These are phyloP conservation scores for Nomada fabriciana DNA, from an alignment of 2,888 invertebrate species.

Conservation along the genomic window DNA sequence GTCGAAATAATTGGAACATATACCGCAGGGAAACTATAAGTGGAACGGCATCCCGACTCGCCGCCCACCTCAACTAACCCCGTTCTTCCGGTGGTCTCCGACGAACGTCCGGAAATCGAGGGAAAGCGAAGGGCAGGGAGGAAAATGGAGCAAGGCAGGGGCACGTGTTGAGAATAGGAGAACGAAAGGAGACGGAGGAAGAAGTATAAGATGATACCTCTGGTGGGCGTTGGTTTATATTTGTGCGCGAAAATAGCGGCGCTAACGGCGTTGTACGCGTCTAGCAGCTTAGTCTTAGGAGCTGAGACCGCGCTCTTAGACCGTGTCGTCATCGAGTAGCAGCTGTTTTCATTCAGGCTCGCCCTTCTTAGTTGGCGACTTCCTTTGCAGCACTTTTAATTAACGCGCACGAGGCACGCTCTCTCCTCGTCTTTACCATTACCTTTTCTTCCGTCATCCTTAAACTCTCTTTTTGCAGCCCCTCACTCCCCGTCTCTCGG, in stretches of 20 bases:
- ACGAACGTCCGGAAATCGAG: background rate
- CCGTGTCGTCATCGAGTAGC: slow-evolving; percentile 80
- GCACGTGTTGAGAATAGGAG: background rate
- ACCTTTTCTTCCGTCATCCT: slow-evolving; percentile 9
- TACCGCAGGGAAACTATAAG: background rate
- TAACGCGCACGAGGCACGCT: slow-evolving; percentile 61
- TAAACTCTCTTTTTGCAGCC: background rate
- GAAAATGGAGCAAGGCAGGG: slow-evolving; percentile 1
- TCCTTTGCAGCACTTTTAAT: slow-evolving; percentile 76
- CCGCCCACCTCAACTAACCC: background rate
- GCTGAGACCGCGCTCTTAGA: slow-evolving; percentile 66
- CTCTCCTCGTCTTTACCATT: slow-evolving; percentile 1
- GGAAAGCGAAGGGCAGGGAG: background rate
- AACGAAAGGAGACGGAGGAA: background rate
- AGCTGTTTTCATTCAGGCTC: slow-evolving; percentile 83
- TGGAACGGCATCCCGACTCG: background rate
- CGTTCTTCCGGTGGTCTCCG: background rate
- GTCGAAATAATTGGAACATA: background rate
- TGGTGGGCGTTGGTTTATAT: slow-evolving; percentile 75
- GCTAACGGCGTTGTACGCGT: slow-evolving; percentile 45
- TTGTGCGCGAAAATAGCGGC: slow-evolving; percentile 78
- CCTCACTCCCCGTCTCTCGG: background rate
- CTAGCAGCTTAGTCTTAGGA: slow-evolving; percentile 28
- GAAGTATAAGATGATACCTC: slow-evolving; percentile 3
- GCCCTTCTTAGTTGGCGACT: slow-evolving; percentile 80